Conservation (phyloP, 2,797 vertebrate species). For the Lepus oiostolus region DNA sequence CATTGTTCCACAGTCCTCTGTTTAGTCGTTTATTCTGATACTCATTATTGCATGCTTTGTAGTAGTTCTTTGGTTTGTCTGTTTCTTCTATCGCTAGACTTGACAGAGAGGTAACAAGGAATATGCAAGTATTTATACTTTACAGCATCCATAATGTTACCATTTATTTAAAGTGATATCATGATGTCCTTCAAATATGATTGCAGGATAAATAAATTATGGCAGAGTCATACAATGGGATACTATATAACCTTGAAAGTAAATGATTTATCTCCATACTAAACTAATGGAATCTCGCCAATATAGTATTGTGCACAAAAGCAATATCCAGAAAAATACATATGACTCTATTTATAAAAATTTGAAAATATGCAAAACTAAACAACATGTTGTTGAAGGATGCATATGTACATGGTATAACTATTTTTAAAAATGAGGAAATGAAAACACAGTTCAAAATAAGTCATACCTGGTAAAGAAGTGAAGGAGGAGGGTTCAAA, state of each 20-base stretch:
- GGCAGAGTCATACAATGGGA: background rate
- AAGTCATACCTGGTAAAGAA: background rate
- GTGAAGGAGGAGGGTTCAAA: background rate
- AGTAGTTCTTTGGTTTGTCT: background rate
- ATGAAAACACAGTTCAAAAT: background rate
- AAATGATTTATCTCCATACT: background rate
- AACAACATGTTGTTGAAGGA: background rate
- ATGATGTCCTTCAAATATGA: background rate
- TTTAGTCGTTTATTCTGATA: conserved; percentile 24
- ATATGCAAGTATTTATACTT: background rate
- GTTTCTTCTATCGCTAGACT: background rate
- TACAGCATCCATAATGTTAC: background rate
- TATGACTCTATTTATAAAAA: background rate
- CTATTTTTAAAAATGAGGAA: background rate
- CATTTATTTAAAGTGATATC: background rate
- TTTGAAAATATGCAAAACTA: background rate
- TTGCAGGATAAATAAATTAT: background rate
- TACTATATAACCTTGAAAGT: conserved; percentile 37
- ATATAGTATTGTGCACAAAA: background rate
- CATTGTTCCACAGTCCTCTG: background rate
- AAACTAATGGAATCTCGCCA: background rate
- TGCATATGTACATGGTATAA: background rate
- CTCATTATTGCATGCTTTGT: conserved; percentile 1
- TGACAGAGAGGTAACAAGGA: background rate
- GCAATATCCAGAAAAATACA: background rate